Evolutionary conservation across 2,797 vertebrate species (phyloP).

Genomic region (Rhinogobio ventralis): DNA sequence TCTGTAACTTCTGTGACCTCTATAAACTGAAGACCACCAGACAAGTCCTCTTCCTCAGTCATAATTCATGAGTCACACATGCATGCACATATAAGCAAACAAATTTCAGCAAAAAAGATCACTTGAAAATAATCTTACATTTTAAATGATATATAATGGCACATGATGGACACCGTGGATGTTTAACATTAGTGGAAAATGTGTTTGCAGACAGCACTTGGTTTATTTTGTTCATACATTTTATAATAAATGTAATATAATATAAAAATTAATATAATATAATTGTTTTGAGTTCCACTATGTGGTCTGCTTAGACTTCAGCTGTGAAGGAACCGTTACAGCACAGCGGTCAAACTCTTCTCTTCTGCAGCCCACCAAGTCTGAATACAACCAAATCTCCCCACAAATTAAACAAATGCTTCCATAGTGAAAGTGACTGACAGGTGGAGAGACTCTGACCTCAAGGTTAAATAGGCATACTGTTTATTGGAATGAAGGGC

Average conservation of each 20-base stretch:
- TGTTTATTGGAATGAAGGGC: slow-evolving; percentile 41
- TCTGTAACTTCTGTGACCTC: slow-evolving; percentile 21
- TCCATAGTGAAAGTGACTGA: slow-evolving; percentile 35
- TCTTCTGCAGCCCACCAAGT: slow-evolving; percentile 7
- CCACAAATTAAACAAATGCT: slow-evolving; percentile 40
- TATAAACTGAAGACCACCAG: slow-evolving; percentile 36
- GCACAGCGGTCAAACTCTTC: neutral
- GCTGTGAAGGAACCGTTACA: neutral
- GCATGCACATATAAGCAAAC: neutral
- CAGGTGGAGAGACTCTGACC: slow-evolving; percentile 26
- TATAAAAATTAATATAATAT: neutral
- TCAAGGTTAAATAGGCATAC: slow-evolving; percentile 31
- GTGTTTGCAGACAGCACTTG: neutral
- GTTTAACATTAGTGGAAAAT: neutral
- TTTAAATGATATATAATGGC: neutral
- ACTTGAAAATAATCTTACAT: neutral
- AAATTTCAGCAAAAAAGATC: neutral
- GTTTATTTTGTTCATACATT: neutral
- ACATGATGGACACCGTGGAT: neutral
- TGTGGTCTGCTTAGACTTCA: neutral
- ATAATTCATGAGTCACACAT: neutral
- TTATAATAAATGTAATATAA: neutral
- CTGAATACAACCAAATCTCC: slow-evolving; percentile 34
- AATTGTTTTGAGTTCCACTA: neutral
- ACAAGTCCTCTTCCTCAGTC: neutral